These are phyloP conservation scores for Phoxinus phoxinus DNA, from an alignment of 2,113 vertebrate species.

Conservation along the genomic window DNA sequence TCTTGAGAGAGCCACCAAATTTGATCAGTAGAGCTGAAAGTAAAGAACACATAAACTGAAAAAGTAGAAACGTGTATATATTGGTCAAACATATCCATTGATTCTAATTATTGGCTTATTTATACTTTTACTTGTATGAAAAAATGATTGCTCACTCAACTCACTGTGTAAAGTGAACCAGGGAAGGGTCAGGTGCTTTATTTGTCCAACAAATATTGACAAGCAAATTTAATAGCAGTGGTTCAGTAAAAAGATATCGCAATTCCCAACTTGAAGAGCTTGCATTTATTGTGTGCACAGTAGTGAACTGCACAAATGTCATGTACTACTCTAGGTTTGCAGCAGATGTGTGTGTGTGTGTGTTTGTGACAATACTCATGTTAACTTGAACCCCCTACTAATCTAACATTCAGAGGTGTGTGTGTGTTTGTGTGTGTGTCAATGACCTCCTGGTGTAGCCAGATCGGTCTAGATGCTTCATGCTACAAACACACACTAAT, in stretches of 20 bases:
- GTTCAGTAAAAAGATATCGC: too few species aligned
- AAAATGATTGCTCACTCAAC: neutral
- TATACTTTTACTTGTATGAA: neutral
- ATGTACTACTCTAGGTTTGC: neutral
- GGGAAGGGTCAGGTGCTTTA: neutral
- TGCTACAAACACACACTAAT: conserved; percentile 36
- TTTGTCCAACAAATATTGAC: neutral
- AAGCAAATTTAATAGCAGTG: neutral
- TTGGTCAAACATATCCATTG: neutral
- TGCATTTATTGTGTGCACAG: neutral
- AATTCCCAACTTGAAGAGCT: neutral
- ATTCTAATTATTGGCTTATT: neutral
- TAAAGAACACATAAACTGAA: neutral
- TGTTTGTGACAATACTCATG: neutral
- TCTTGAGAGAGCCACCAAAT: neutral
- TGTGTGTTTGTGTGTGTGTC: neutral
- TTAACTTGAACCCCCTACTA: neutral
- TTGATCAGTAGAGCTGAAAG: neutral
- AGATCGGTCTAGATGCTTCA: conserved; percentile 31
- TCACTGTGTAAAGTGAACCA: neutral
- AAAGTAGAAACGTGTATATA: neutral
- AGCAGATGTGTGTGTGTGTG: neutral
- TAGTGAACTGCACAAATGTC: conserved; percentile 2
- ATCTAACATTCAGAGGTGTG: conserved; percentile 11
- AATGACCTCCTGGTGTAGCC: conserved; percentile 7